Percentiles rank a stretch among this genome's conserved stretches.
phyloP scores from a whole-genome alignment of 2,113 vertebrate genomes.

The Podarcis raffonei region DNA sequence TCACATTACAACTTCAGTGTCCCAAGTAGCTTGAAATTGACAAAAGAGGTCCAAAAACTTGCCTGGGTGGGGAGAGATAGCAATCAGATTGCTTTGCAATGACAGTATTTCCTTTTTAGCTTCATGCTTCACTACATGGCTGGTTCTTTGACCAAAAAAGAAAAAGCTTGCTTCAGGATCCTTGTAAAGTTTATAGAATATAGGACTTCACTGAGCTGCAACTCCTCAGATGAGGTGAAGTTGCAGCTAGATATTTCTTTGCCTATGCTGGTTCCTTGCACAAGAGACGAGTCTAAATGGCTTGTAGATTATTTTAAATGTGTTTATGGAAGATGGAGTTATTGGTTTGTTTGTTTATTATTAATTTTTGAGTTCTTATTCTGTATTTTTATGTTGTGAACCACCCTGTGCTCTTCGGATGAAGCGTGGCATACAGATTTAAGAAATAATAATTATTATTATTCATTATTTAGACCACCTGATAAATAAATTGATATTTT shows the following conservation, averaged over 20 bases:
- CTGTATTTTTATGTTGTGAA: too few relatives aligned
- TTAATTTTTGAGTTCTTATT: neutral
- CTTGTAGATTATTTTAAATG: neutral
- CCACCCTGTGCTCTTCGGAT: too few relatives aligned
- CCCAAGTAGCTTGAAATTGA: neutral
- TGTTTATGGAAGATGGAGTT: too few relatives aligned
- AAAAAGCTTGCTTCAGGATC: neutral
- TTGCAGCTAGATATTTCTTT: neutral
- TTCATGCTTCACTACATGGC: neutral
- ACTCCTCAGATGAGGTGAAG: neutral
- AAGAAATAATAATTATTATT: too few relatives aligned
- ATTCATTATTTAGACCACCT: conserved; percentile 28
- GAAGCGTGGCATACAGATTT: too few relatives aligned
- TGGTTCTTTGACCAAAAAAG: neutral
- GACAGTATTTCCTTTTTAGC: neutral
- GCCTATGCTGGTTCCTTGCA: neutral
- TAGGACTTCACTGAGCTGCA: neutral
- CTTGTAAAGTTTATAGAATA: neutral
- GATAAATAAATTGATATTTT: neutral
- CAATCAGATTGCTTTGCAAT: neutral
- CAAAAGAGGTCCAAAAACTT: neutral
- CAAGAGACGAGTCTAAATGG: neutral
- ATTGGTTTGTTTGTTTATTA: neutral
- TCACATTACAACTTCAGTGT: neutral
- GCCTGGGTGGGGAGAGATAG: accelerated